Base-by-base conservation (phyloP, 2,888 invertebrate genomes). In the Hedychridium roseum region DNA sequence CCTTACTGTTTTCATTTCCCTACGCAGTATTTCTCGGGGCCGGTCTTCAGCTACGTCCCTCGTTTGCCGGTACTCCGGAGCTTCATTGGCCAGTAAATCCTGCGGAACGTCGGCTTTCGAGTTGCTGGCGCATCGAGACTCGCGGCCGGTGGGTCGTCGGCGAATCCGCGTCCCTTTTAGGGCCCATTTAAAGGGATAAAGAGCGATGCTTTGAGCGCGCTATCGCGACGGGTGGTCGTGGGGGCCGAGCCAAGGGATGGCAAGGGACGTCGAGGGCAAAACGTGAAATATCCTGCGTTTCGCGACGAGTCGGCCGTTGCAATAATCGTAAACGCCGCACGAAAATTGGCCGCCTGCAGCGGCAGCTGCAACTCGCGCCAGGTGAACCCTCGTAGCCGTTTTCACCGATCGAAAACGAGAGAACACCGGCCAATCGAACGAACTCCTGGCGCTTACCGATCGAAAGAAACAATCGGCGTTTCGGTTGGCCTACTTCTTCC, bases 251-350 rank as follows among this genome's bases (percentile, higher is more conserved):
- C 28, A 9, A 9, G 16, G 23, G 2, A 16, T 2, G 28, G 7
- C 28, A 15, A n/a, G 31, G 15, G 3, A 15, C 17, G 35, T 31
- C n/a, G 36, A 12, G 2, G 14, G 15, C 31, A 15, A 9, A 12
- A 12, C 7, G 3, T 14, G 11, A 15, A 3, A 31, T 6, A 15
- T 3, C 17, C 12, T 9, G 17, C 35, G 34, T 38, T 44, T 49
- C 44, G 32, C 17, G 34, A 20, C 44, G 50, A 34, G 18, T 7
- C 28, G 31, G 44, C 44, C 41, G 32, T 37, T 31, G 42, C 36
- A 38, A 59, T 59, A 61, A 56, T 50, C 61, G 56, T 57, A 61
- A 64, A 54, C 50, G 49, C 38, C 43, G 34, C 45, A 54, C 42
- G 32, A 47, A 43, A 46, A 43, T 54, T 44, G 50, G 5, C 18